Evolutionary conservation across 2,888 invertebrate species (phyloP).

Genomic region (Hedychridium roseum): DNA sequence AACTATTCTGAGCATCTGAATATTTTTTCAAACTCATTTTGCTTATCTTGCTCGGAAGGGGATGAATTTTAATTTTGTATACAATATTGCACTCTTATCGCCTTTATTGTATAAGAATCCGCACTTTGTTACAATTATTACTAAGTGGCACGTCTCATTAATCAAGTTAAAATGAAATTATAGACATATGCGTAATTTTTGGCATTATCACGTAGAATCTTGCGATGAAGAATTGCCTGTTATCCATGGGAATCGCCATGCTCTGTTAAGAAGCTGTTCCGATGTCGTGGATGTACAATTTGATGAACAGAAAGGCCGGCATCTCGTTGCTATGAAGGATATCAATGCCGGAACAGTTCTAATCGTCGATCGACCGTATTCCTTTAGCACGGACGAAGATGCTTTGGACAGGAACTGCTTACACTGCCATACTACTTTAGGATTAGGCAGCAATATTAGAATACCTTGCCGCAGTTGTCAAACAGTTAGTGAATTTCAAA

Average conservation of each 20-base stretch:
- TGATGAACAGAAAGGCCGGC: constrained; percentile 56
- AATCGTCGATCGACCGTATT: constrained; percentile 54
- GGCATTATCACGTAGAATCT: background rate
- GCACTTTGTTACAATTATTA: no score
- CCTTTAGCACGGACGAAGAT: constrained; percentile 50
- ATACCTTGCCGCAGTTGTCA: constrained; percentile 55
- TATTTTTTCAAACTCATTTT: no score
- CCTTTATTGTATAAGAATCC: no score
- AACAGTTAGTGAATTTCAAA: constrained; percentile 49
- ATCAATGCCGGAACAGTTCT: constrained; percentile 59
- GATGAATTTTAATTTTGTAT: no score
- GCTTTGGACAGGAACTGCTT: constrained; percentile 53
- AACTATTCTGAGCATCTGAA: no score
- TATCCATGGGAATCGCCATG: constrained; percentile 44
- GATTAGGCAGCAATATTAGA: constrained; percentile 30
- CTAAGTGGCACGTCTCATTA: constrained; percentile 30
- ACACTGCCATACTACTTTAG: constrained; percentile 51
- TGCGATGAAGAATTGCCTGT: constrained; percentile 9
- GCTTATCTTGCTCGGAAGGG: no score
- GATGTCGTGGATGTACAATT: constrained; percentile 43
- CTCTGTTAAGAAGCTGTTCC: constrained; percentile 45
- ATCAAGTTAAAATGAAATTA: background rate
- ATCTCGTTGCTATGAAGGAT: constrained; percentile 60
- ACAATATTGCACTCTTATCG: no score
- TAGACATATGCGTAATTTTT: background rate